Percentiles rank a stretch among this genome's conserved stretches.
phyloP scores from a whole-genome alignment of 2,888 invertebrate species.

The Hemithea aestivaria region DNA sequence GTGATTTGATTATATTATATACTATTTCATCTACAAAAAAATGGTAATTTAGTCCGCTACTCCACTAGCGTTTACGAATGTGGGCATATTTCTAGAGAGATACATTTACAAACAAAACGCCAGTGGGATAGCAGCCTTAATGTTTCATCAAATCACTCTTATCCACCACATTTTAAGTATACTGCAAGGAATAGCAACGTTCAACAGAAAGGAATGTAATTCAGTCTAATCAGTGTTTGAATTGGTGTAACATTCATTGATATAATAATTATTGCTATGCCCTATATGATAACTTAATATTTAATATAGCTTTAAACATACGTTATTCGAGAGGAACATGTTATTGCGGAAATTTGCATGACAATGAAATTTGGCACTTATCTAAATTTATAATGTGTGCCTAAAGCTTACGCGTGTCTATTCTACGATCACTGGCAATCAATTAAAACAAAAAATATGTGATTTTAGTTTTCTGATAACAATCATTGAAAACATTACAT shows the following conservation, averaged over 20 bases:
- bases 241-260: slow-evolving; percentile 37
- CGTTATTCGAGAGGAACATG: slow-evolving; percentile 52
- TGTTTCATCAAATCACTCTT: not conserved
- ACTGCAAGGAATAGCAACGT: slow-evolving; percentile 21
- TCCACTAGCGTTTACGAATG: too few species aligned
- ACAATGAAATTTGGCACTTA: slow-evolving; percentile 53
- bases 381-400: slow-evolving; percentile 33
- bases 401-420: slow-evolving; percentile 24
- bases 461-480: too few species aligned
- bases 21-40: too few species aligned
- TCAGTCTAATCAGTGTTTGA: slow-evolving; percentile 51
- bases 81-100: too few species aligned
- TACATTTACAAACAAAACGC: too few species aligned
- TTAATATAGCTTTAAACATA: slow-evolving; percentile 32
- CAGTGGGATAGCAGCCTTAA: too few species aligned
- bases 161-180: slow-evolving; percentile 17
- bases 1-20: too few species aligned
- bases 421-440: slow-evolving; percentile 12
- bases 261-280: slow-evolving; percentile 15
- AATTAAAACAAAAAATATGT: not conserved
- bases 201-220: slow-evolving; percentile 45
- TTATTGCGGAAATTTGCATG: slow-evolving; percentile 34
- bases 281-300: slow-evolving; percentile 29
- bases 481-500: not conserved
- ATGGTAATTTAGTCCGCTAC: too few species aligned